Conservation (phyloP, 2,888 invertebrate genomes). For the Drosophila differens region DNA sequence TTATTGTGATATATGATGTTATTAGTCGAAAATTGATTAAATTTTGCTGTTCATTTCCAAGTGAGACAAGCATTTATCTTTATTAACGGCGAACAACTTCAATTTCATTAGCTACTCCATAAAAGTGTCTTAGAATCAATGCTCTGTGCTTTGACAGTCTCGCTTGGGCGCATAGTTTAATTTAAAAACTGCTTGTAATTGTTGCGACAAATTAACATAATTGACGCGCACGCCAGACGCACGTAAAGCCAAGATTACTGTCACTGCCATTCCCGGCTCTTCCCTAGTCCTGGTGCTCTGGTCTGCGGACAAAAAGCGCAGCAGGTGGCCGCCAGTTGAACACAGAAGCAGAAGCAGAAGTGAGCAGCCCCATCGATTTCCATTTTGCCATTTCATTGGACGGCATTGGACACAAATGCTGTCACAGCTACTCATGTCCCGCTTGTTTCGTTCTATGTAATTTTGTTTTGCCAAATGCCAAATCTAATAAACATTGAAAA, state of each 20-base stretch:
- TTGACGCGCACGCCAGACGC: slow-evolving; percentile 64
- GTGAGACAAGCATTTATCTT: slow-evolving; percentile 49
- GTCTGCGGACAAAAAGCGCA: slow-evolving; percentile 58
- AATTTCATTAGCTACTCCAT: slow-evolving; percentile 30
- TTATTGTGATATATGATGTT: slow-evolving; percentile 14
- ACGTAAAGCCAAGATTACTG: slow-evolving; percentile 41
- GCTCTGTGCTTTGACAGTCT: slow-evolving; percentile 8
- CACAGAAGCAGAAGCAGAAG: background rate
- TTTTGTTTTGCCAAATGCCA: slow-evolving; percentile 50
- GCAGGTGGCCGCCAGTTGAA: slow-evolving; percentile 64
- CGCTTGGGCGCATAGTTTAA: slow-evolving; percentile 36
- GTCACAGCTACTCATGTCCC: slow-evolving; percentile 45
- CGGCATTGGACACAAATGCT: slow-evolving; percentile 34
- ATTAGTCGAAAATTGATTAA: slow-evolving; percentile 12
- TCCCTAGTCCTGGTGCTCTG: background rate
- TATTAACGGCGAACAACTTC: slow-evolving; percentile 32
- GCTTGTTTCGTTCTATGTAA: slow-evolving; percentile 11
- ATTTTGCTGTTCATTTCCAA: slow-evolving; percentile 6
- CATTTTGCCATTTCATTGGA: slow-evolving; percentile 44
- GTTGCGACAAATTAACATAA: slow-evolving; percentile 75
- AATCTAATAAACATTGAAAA: slow-evolving; percentile 75
- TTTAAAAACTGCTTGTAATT: slow-evolving; percentile 72
- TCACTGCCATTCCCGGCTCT: slow-evolving; percentile 2
- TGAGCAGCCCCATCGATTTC: slow-evolving; percentile 60
- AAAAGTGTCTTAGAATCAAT: slow-evolving; percentile 32